These are phyloP conservation scores for Haplochromis vanheusdeni DNA, from an alignment of 2,113 vertebrate species.

Conservation along the genomic window DNA sequence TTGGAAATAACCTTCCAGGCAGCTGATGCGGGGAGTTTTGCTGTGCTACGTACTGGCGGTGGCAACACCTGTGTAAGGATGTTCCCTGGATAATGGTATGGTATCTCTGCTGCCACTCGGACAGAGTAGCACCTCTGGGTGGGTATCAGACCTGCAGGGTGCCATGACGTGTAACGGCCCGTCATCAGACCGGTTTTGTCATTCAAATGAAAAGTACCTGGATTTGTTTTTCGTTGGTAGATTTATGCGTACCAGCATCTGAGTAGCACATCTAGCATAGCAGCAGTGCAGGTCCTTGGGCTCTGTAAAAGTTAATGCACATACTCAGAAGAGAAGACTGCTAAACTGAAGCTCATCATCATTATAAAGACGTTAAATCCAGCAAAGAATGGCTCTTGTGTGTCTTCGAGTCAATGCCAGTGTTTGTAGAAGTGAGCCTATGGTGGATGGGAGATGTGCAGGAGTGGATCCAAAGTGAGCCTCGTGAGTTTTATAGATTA, in stretches of 20 bases:
- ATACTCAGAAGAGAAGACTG: neutral
- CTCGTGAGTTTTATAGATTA: neutral
- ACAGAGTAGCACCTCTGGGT: constrained; percentile 81
- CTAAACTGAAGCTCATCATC: neutral
- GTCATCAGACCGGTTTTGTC: neutral
- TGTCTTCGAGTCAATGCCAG: neutral
- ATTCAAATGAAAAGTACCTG: accelerated
- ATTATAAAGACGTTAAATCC: neutral
- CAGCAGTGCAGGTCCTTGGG: neutral
- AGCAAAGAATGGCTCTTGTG: neutral
- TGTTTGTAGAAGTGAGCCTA: neutral
- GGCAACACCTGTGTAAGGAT: constrained; percentile 52
- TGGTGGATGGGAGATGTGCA: neutral
- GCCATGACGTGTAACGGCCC: accelerated
- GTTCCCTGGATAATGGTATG: constrained; percentile 80
- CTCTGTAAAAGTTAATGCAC: neutral
- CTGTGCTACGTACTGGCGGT: constrained; percentile 19
- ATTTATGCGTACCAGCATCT: neutral
- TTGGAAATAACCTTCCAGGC: neutral
- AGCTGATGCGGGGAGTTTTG: neutral
- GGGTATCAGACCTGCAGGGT: constrained; percentile 52
- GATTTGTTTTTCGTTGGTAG: neutral
- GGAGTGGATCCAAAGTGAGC: neutral
- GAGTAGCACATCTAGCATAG: neutral
- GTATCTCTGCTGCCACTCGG: constrained; percentile 80